phyloP scores from a whole-genome alignment of 1,140 invertebrate genomes.

The Phymastichus coffea region DNA sequence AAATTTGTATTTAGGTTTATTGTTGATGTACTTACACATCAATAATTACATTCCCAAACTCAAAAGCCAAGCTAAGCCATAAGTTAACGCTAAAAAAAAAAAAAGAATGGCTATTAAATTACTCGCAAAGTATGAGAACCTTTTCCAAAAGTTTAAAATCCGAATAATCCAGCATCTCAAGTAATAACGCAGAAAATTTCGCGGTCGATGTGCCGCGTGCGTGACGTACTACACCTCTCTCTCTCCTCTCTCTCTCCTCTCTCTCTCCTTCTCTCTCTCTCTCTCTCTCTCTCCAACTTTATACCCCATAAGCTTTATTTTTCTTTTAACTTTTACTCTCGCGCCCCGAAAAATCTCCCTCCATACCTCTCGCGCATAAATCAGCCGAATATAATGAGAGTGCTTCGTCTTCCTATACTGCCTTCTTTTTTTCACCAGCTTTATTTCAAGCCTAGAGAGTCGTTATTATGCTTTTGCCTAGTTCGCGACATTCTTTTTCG shows the following conservation, averaged over 20 bases:
- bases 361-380: slow-evolving; percentile 53
- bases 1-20: too few relatives aligned
- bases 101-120: too few relatives aligned
- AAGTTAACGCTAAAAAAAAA: too few relatives aligned
- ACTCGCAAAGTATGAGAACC: too few relatives aligned
- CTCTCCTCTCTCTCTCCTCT: neutral
- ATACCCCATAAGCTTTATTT: slow-evolving; percentile 57
- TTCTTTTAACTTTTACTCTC: slow-evolving; percentile 58
- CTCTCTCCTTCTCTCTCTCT: slow-evolving; percentile 10
- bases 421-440: slow-evolving; percentile 13
- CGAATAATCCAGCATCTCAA: neutral
- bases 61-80: too few relatives aligned
- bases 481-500: neutral
- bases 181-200: slow-evolving; percentile 8
- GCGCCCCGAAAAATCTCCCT: slow-evolving; percentile 42
- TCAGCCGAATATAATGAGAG: slow-evolving; percentile 56
- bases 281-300: slow-evolving; percentile 50
- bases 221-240: too few relatives aligned
- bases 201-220: neutral
- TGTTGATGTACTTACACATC: too few relatives aligned
- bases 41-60: too few relatives aligned
- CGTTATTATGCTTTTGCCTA: slow-evolving; percentile 11
- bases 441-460: slow-evolving; percentile 32
- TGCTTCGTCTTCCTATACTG: slow-evolving; percentile 52
- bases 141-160: too few relatives aligned